Evolutionary conservation across 64 coral and sea anemone genomes (phyloP).

Genomic region (Montipora capricornis): DNA sequence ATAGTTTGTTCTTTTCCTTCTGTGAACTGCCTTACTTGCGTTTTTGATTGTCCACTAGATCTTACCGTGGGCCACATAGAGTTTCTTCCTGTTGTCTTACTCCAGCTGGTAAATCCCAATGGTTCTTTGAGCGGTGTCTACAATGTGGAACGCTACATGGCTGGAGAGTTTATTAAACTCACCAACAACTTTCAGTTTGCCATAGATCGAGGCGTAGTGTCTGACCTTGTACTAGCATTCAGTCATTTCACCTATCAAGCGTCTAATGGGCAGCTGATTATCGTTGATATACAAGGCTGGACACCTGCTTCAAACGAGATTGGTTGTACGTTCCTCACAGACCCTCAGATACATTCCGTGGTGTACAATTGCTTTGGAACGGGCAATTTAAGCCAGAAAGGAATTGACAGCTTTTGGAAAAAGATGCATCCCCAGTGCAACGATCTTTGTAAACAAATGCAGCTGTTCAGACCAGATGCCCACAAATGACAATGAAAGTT

Average conservation of each 20-base stretch:
- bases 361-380: constrained; percentile 92
- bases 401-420: constrained; percentile 90
- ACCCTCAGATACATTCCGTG: constrained; percentile 94
- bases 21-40: too few species aligned
- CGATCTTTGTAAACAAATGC: constrained; percentile 75
- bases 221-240: constrained; percentile 89
- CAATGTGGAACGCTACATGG: constrained; percentile 97
- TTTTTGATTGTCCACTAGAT: constrained; percentile 53
- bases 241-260: constrained; percentile 91
- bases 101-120: constrained; percentile 57
- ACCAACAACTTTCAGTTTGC: constrained; percentile 89
- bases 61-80: constrained; percentile 76
- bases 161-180: constrained; percentile 93
- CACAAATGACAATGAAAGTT: background rate
- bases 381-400: constrained; percentile 74
- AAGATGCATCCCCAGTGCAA: constrained; percentile 94
- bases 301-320: constrained; percentile 52
- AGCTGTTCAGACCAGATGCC: constrained; percentile 58
- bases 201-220: background rate
- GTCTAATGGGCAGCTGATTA: constrained; percentile 72
- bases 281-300: constrained; percentile 97
- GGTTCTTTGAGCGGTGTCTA: constrained; percentile 61
- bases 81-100: constrained; percentile 92
- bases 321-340: constrained; percentile 91
- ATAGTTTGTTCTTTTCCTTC: background rate